Percentiles rank a stretch among this genome's conserved stretches.
phyloP scores from a whole-genome alignment of 2,888 invertebrate species.

The Agriopis marginaria region DNA sequence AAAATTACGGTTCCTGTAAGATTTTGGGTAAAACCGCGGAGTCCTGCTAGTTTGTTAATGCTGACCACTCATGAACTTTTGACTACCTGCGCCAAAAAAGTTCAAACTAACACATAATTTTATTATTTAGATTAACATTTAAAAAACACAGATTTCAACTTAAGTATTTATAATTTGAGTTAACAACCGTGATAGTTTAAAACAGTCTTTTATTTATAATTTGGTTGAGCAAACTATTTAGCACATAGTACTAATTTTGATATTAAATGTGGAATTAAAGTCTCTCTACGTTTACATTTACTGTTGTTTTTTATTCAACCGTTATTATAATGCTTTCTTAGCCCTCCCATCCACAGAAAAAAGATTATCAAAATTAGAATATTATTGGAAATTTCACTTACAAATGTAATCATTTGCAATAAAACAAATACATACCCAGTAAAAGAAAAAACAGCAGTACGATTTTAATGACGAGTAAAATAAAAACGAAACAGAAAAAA shows the following conservation, averaged over 20 bases:
- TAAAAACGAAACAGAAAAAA: not conserved
- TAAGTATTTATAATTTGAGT: too few relatives aligned
- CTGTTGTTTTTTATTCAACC: not conserved
- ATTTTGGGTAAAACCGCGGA: too few relatives aligned
- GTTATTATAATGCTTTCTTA: not conserved
- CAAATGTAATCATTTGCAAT: not conserved
- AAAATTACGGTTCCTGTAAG: too few relatives aligned
- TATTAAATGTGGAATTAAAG: conserved; percentile 7
- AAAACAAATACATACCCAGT: not conserved
- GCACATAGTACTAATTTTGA: not conserved
- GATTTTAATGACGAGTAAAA: not conserved
- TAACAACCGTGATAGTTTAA: too few relatives aligned
- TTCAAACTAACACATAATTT: not conserved
- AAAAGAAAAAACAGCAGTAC: not conserved
- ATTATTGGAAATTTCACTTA: not conserved
- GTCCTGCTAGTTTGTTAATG: not conserved
- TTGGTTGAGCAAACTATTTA: not conserved
- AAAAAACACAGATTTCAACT: not conserved
- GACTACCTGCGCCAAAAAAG: not conserved
- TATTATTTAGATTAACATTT: not conserved
- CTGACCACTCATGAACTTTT: not conserved
- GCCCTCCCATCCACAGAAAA: not conserved
- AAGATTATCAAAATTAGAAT: not conserved
- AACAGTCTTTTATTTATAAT: not conserved
- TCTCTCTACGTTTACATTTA: conserved; percentile 13